These are phyloP conservation scores for Irena cyanogastra DNA, from an alignment of 2,113 vertebrate species.

Conservation along the genomic window DNA sequence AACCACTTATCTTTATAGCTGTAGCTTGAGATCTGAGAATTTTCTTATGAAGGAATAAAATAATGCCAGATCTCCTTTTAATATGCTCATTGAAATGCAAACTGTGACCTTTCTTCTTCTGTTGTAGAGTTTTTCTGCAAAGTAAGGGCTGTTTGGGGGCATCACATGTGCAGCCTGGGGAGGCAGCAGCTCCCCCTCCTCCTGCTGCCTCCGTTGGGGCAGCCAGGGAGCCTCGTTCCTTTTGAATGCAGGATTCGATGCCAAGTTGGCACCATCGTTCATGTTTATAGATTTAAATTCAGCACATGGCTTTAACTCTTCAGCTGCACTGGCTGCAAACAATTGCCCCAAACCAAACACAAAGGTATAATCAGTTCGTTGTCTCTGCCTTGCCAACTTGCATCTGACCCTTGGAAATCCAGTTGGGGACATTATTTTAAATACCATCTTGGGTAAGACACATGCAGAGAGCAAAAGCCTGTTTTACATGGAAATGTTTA, in stretches of 20 bases:
- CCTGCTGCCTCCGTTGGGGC: conserved; percentile 36
- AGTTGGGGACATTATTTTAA: background rate
- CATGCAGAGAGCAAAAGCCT: background rate
- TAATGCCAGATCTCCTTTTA: conserved; percentile 16
- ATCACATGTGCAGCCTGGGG: background rate
- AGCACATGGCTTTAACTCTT: conserved; percentile 68
- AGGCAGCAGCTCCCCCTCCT: conserved; percentile 23
- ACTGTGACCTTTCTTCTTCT: background rate
- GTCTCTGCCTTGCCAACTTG: conserved; percentile 26
- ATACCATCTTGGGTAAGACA: background rate
- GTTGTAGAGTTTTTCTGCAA: background rate
- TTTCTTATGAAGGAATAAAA: conserved; percentile 3
- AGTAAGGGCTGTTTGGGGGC: conserved; percentile 5
- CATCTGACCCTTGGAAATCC: conserved; percentile 1
- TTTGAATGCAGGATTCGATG: conserved; percentile 20
- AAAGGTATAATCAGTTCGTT: conserved; percentile 60
- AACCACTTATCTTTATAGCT: background rate
- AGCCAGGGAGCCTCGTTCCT: conserved; percentile 34
- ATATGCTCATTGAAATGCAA: conserved; percentile 47
- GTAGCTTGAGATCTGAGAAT: background rate
- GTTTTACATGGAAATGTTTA: conserved; percentile 6
- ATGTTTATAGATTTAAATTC: conserved; percentile 67
- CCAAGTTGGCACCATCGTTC: conserved; percentile 62
- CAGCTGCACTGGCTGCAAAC: conserved; percentile 63
- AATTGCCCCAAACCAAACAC: conserved; percentile 29